A percentile compares a stretch with the other conserved stretches of the same genome.
Evolutionary conservation across 2,888 invertebrate genomes (phyloP).

Genomic region (Bimastos eiseni): DNA sequence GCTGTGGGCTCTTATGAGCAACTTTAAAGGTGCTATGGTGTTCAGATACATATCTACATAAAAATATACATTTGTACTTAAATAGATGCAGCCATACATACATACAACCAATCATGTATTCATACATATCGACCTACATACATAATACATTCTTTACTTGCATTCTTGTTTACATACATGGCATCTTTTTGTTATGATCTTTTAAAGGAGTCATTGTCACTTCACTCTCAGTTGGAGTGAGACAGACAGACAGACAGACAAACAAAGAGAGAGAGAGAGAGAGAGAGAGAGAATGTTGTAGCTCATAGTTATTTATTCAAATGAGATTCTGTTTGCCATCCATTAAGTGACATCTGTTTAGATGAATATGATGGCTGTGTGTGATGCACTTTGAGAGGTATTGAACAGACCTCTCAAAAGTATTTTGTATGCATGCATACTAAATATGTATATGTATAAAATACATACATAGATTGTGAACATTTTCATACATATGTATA

Average conservation of each 20-base stretch:
- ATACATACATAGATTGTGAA: neutral
- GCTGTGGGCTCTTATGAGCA: neutral
- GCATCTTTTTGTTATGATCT: constrained; percentile 24
- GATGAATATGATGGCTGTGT: neutral
- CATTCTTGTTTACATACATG: neutral
- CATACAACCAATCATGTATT: neutral
- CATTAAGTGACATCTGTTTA: neutral
- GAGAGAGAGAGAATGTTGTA: too few relatives aligned
- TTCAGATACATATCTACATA: neutral
- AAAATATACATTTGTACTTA: neutral
- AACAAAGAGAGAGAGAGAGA: too few relatives aligned
- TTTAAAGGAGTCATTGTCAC: neutral
- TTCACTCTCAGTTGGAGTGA: neutral
- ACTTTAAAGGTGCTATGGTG: neutral
- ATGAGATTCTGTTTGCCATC: neutral
- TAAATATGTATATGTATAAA: neutral
- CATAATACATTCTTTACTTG: neutral
- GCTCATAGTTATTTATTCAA: neutral
- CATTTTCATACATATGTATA: neutral
- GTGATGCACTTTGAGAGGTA: neutral
- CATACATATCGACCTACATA: neutral
- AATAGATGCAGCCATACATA: neutral
- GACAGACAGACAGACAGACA: too few relatives aligned
- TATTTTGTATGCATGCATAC: neutral
- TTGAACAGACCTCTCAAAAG: neutral